A percentile compares a stretch with the other conserved stretches of the same genome.
phyloP scores from a whole-genome alignment of 2,113 vertebrate genomes.

The Amphilophus citrinellus region DNA sequence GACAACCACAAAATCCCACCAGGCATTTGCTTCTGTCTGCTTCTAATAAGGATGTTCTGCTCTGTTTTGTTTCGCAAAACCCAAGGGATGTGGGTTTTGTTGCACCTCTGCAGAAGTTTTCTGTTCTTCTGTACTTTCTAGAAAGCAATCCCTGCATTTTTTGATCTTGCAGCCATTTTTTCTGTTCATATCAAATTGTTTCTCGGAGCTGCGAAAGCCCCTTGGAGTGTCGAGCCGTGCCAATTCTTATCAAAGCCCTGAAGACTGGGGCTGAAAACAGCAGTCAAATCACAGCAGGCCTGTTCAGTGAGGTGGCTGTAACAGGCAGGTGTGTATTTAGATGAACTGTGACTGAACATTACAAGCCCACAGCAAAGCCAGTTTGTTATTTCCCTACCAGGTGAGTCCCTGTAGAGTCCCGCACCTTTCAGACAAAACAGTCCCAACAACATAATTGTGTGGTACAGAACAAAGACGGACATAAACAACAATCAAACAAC shows the following conservation, averaged over 20 bases:
- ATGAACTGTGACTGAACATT: conserved; percentile 38
- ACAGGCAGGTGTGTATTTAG: conserved; percentile 30
- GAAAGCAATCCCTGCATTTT: conserved; percentile 14
- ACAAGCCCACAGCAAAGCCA: conserved; percentile 32
- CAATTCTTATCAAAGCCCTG: conserved; percentile 13
- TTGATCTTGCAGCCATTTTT: conserved; percentile 9
- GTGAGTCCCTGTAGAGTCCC: conserved; percentile 10
- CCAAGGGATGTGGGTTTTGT: neutral
- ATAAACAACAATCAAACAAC: neutral
- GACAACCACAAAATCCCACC: neutral
- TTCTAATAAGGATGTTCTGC: conserved; percentile 15
- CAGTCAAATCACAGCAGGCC: conserved; percentile 15
- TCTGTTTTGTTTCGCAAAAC: neutral
- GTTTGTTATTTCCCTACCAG: conserved; percentile 15
- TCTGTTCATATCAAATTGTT: neutral
- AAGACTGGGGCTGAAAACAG: conserved; percentile 34
- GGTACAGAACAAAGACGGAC: neutral
- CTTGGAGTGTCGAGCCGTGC: neutral
- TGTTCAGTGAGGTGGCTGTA: conserved; percentile 15
- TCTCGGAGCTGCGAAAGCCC: conserved; percentile 18
- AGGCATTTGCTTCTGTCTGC: neutral
- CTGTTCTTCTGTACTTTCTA: neutral
- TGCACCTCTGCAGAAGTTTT: neutral
- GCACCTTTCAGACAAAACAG: conserved; percentile 14
- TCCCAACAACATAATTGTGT: neutral